Percentiles rank a stretch among this genome's conserved stretches.
phyloP scores from a whole-genome alignment of 2,888 invertebrate genomes.

The Acholoe squamosa region DNA sequence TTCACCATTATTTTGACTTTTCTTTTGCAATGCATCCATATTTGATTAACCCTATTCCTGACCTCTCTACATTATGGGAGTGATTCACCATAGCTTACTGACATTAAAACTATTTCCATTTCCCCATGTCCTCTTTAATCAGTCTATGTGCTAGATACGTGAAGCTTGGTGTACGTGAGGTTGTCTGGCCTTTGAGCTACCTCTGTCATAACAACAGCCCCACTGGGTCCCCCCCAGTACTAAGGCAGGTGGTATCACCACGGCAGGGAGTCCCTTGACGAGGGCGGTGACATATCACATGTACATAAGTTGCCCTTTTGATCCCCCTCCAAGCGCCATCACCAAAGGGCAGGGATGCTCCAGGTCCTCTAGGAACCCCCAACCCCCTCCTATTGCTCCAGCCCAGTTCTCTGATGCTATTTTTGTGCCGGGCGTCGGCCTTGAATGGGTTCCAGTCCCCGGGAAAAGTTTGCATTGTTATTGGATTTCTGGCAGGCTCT shows the following conservation, averaged over 20 bases:
- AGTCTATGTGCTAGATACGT: not conserved
- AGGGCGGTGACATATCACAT: slow-evolving; percentile 35
- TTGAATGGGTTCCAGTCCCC: slow-evolving; percentile 23
- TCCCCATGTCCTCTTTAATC: not conserved
- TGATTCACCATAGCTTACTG: too few species aligned
- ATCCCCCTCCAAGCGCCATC: not conserved
- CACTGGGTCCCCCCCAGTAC: too few species aligned
- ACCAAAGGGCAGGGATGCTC: not conserved
- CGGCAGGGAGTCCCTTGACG: not conserved
- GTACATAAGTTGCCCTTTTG: slow-evolving; percentile 30
- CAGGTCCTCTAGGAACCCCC: not conserved
- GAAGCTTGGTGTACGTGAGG: not conserved
- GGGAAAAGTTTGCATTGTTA: slow-evolving; percentile 46
- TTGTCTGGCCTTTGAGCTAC: not conserved
- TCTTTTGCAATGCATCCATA: too few species aligned
- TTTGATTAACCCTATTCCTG: too few species aligned
- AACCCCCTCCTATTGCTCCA: not conserved
- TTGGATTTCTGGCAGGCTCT: not conserved
- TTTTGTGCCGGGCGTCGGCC: slow-evolving; percentile 34
- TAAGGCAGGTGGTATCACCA: not conserved
- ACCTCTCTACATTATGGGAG: too few species aligned
- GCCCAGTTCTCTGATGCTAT: slow-evolving; percentile 48
- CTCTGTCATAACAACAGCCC: not conserved
- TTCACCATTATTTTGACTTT: too few species aligned
- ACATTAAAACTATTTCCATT: too few species aligned